Base-by-base conservation (phyloP, 2,113 vertebrate genomes). In the Rhinoderma darwinii region DNA sequence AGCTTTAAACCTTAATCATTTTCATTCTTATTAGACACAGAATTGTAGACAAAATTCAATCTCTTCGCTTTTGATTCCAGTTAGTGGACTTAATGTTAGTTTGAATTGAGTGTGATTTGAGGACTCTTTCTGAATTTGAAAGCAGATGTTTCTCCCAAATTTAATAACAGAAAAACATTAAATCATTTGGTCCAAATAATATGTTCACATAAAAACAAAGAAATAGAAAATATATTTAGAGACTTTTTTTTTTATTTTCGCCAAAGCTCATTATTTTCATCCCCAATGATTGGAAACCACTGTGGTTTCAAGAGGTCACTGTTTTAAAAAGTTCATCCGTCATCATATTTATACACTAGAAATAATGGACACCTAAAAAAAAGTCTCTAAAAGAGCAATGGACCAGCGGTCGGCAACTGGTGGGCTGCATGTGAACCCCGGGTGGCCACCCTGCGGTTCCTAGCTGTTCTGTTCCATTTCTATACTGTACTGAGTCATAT, bases 111-210 rank as follows among this genome's bases (percentile, higher is more conserved):
- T 68, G 37, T 61, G 74, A 81, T 79, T 50, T 75, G 73, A 88
- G 84, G 79, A 82, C 75, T 86, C 37, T 89, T 89, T 90, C 88
- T 89, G 79, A n/a, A 88, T 88, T 87, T 83, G 82, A 88, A 63
- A 0, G 8, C 10, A 83, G 1, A 27, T 1, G 79, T 50, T 82
- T 84, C 41, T 89, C 89, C 82, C 76, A 90, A 10, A 59, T 39
- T 25, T 37, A 84, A 84, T 76, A 66, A 25, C 1, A 32, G 59
- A 59, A 79, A 56, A 79, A 79, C 1, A 47, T 18, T 27, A 39
- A 68, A n/a, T 72, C 20, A 32, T 37, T 80, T 86, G 43, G 43
- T 70, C 20, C 32, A 35, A n/a, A 79, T 51, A n/a, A 43, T n/a
- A 39, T 68, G 51, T 50, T 43, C 61, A 54, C 76, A 56, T 56